These are phyloP conservation scores for Amphimallon solstitiale DNA, from an alignment of 2,888 invertebrate species.

Conservation along the genomic window DNA sequence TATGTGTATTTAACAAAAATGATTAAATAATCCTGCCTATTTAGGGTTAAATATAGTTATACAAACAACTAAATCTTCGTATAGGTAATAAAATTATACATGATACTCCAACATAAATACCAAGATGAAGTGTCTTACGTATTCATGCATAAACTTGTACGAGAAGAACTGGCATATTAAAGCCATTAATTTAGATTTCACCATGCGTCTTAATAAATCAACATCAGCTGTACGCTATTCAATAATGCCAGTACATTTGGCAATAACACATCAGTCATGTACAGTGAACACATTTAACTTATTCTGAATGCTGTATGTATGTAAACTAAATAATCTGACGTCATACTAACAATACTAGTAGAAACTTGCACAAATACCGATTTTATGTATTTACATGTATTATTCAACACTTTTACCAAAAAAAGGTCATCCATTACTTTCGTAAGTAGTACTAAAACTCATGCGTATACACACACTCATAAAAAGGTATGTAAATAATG, in stretches of 20 bases:
- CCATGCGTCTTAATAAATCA: slow-evolving; percentile 8
- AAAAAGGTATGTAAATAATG: too few relatives aligned
- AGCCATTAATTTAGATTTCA: not conserved
- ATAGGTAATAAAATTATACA: too few relatives aligned
- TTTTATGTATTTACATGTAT: too few relatives aligned
- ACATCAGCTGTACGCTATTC: not conserved
- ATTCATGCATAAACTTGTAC: not conserved
- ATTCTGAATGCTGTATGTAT: not conserved
- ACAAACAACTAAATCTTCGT: too few relatives aligned
- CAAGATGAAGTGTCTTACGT: not conserved
- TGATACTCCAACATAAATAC: not conserved
- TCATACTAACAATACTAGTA: not conserved
- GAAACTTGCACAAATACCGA: not conserved
- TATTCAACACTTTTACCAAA: too few relatives aligned
- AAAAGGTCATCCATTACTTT: too few relatives aligned
- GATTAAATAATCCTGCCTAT: too few relatives aligned
- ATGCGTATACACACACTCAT: too few relatives aligned
- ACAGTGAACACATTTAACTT: slow-evolving; percentile 2
- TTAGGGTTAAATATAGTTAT: too few relatives aligned
- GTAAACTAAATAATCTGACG: not conserved
- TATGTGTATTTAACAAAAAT: too few relatives aligned
- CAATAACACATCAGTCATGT: slow-evolving; percentile 3
- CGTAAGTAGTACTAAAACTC: too few relatives aligned
- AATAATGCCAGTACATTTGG: not conserved
- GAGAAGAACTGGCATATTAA: not conserved